phyloP scores from a whole-genome alignment of 1,140 invertebrate species.

The Camponotus floridanus region DNA sequence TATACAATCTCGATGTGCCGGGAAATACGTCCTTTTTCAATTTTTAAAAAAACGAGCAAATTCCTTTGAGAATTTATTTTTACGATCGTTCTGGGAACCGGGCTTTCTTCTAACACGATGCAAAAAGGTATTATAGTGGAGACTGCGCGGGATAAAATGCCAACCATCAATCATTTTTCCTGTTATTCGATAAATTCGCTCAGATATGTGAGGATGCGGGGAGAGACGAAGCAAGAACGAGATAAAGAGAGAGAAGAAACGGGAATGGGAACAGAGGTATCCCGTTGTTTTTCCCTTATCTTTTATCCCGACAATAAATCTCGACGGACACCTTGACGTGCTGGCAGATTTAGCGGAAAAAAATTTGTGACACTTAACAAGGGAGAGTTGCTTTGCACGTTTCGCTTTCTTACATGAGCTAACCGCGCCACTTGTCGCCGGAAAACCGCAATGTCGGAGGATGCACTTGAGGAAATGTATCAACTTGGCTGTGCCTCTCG shows the following conservation, averaged over 20 bases:
- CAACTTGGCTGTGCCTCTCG: conserved; percentile 44
- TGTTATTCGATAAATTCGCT: conserved; percentile 70
- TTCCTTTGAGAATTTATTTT: conserved; percentile 22
- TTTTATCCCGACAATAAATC: conserved; percentile 78
- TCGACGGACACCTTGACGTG: conserved; percentile 63
- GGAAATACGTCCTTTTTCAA: background rate
- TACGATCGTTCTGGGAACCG: conserved; percentile 9
- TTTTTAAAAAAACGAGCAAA: background rate
- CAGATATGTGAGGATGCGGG: conserved; percentile 36
- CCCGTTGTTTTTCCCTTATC: conserved; percentile 72
- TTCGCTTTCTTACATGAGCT: conserved; percentile 31
- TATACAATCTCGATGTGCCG: background rate
- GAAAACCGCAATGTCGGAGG: conserved; percentile 17
- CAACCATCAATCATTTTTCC: conserved; percentile 61
- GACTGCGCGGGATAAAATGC: conserved; percentile 18
- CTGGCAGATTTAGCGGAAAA: conserved; percentile 72
- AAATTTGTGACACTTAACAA: conserved; percentile 72
- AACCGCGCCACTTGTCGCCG: conserved; percentile 33
- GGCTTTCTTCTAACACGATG: background rate
- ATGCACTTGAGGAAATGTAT: conserved; percentile 66
- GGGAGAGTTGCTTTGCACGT: conserved; percentile 44
- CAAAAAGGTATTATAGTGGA: conserved; percentile 12
- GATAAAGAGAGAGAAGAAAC: conserved; percentile 24
- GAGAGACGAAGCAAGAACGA: conserved; percentile 10
- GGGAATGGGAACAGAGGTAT: conserved; percentile 33